Percentiles rank a stretch among this genome's conserved stretches.
These are phyloP conservation scores for Alentia gelatinosa DNA, from an alignment of 2,888 invertebrate species.

Conservation along the genomic window DNA sequence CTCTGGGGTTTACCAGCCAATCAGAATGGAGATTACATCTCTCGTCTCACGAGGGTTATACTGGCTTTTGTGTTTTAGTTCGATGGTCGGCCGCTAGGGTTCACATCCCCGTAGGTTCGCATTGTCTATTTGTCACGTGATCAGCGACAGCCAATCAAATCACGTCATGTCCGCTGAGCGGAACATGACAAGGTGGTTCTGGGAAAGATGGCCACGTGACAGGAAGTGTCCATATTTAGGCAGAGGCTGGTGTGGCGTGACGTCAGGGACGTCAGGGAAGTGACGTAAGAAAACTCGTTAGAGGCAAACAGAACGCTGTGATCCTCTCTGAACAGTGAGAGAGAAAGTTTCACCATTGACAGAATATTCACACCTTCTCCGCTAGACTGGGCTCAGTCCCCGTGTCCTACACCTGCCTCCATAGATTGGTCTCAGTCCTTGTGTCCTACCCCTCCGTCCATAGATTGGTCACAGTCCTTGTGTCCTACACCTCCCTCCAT, in stretches of 20 bases:
- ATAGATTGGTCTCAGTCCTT: no score
- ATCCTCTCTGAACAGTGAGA: no score
- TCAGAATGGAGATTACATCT: constrained; percentile 5
- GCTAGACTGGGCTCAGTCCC: no score
- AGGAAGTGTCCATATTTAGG: neutral
- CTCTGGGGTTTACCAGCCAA: neutral
- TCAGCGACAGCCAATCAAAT: constrained; percentile 9
- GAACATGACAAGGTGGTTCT: neutral
- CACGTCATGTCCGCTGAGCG: constrained; percentile 8
- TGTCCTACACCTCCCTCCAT: no score
- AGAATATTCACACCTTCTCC: no score
- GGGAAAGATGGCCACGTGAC: neutral
- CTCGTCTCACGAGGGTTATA: neutral
- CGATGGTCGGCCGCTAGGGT: neutral
- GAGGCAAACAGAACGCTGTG: no score
- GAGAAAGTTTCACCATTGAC: no score
- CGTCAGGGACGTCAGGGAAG: neutral
- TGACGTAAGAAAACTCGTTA: neutral
- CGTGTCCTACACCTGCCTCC: no score
- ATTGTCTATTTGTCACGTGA: constrained; percentile 17
- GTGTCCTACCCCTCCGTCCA: no score
- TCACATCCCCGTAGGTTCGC: neutral
- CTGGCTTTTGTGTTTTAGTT: neutral
- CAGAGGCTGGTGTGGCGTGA: neutral
- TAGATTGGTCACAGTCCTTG: no score